These are phyloP conservation scores for Tinea pellionella DNA, from an alignment of 2,888 invertebrate genomes.

Conservation along the genomic window DNA sequence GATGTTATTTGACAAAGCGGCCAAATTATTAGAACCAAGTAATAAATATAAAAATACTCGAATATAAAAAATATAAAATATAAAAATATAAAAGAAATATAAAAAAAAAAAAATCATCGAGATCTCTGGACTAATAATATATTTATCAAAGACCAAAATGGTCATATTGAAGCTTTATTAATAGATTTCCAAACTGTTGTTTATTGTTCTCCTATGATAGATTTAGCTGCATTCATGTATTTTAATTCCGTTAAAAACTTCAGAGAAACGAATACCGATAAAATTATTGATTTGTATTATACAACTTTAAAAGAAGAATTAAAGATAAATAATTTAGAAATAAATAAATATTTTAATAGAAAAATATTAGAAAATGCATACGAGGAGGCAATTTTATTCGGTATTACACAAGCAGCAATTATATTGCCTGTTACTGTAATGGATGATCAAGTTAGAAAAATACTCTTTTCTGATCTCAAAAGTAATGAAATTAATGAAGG, in stretches of 20 bases:
- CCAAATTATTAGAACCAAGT: constrained; percentile 45
- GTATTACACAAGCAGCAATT: constrained; percentile 44
- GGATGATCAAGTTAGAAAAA: constrained; percentile 29
- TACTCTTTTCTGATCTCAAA: constrained; percentile 36
- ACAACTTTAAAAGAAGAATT: constrained; percentile 50
- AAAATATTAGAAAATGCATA: constrained; percentile 29
- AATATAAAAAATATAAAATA: too few species aligned
- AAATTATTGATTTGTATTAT: constrained; percentile 68
- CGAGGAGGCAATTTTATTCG: constrained; percentile 40
- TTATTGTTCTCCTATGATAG: constrained; percentile 75
- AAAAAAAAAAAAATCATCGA: constrained; percentile 69
- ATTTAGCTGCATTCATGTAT: constrained; percentile 67
- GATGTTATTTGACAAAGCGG: constrained; percentile 31
- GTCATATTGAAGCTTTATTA: constrained; percentile 57
- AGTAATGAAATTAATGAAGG: constrained; percentile 30
- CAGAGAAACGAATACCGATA: constrained; percentile 25
- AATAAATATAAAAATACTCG: constrained; percentile 52
- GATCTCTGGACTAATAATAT: constrained; percentile 75
- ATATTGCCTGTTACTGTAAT: constrained; percentile 43
- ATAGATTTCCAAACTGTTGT: constrained; percentile 78
- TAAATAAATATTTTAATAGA: constrained; percentile 30
- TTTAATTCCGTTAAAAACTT: constrained; percentile 60
- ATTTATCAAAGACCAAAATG: constrained; percentile 49
- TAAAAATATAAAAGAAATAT: too few species aligned
- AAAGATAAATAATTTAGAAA: constrained; percentile 28